Percentiles rank a stretch among this genome's conserved stretches.
Conservation (phyloP, 2,797 vertebrate genomes). For the Artibeus jamaicensis region DNA sequence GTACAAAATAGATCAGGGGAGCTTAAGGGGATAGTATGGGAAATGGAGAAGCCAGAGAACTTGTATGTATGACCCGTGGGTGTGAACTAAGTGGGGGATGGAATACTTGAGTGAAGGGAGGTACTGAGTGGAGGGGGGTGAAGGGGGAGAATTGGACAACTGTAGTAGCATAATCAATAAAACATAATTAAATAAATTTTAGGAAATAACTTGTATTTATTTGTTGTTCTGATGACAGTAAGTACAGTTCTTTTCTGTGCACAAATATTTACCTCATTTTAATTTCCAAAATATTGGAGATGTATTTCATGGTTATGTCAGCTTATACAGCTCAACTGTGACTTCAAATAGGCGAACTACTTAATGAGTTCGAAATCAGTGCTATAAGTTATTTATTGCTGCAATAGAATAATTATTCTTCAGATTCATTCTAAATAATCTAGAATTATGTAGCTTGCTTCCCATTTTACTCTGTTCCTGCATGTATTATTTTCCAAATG, state of each 20-base stretch:
- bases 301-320: not conserved
- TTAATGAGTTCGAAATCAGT: not conserved
- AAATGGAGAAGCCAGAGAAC: too few species aligned
- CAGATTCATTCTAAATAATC: not conserved
- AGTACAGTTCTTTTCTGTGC: not conserved
- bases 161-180: too few species aligned
- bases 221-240: not conserved
- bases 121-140: too few species aligned
- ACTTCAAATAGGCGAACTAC: not conserved
- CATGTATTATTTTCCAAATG: not conserved
- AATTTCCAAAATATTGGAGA: not conserved
- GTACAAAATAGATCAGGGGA: too few species aligned
- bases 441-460: not conserved
- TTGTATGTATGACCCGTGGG: too few species aligned
- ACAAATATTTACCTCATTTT: slow-evolving; percentile 47
- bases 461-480: not conserved
- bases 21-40: too few species aligned
- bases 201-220: slow-evolving; percentile 29
- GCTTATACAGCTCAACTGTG: not conserved
- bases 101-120: too few species aligned
- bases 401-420: not conserved
- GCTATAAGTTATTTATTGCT: not conserved
- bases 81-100: too few species aligned
- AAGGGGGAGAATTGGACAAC: too few species aligned
- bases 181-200: not conserved